Conservation (phyloP, 2,113 vertebrate species). For the Lynx canadensis region DNA sequence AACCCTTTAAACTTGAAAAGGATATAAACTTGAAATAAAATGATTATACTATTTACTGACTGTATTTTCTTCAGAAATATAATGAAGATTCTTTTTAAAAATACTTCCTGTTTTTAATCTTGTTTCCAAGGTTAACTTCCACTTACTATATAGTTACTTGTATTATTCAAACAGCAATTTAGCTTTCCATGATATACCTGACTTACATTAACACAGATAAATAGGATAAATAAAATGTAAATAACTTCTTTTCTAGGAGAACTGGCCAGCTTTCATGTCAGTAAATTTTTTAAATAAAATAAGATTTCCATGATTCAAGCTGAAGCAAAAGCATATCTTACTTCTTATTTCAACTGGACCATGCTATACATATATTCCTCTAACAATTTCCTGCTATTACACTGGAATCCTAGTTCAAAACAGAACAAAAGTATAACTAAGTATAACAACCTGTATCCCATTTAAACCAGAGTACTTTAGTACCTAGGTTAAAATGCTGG, state of each 20-base stretch:
- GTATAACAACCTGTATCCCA: background rate
- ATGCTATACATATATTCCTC: background rate
- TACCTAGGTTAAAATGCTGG: constrained; percentile 2
- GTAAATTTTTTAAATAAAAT: constrained; percentile 35
- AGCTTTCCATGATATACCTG: constrained; percentile 17
- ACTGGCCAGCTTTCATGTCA: background rate
- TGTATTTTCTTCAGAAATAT: constrained; percentile 26
- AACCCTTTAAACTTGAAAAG: background rate
- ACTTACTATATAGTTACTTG: background rate
- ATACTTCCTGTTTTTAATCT: background rate
- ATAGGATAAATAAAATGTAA: background rate
- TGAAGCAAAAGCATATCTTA: background rate
- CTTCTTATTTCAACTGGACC: background rate
- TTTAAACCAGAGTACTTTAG: constrained; percentile 18
- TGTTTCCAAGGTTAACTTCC: background rate
- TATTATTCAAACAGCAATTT: background rate
- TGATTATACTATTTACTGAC: background rate
- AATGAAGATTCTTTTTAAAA: background rate
- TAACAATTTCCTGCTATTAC: background rate
- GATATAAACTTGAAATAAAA: constrained; percentile 17
- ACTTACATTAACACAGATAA: background rate
- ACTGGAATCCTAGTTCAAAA: background rate
- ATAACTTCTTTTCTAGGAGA: background rate
- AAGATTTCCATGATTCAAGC: background rate
- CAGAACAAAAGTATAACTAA: constrained; percentile 39